Base-by-base conservation (phyloP, 2,888 invertebrate genomes). In the Pogonocherus hispidulus region DNA sequence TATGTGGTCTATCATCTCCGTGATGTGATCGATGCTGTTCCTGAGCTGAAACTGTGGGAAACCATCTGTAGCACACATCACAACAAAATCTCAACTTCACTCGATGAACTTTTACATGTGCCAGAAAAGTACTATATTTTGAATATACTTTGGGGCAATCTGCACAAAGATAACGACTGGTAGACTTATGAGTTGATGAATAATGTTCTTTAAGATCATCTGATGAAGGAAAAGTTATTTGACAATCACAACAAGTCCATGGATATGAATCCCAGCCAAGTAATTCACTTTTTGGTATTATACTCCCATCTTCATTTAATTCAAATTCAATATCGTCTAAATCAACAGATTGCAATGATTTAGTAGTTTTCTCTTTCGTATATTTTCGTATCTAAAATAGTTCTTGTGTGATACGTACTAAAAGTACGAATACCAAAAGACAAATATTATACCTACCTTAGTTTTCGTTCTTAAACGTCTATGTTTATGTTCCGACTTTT, bases 141-240 rank as follows among this genome's bases (percentile, higher is more conserved):
- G 89, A 88, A 72, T 88, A 89, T 11, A 90, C 87, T 75, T 89
- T 89, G 49, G 90, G 89, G 79, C 92, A 92, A 77, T 92, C 90
- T 18, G 90, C 88, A 79, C 92, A 93, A 78, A 88, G 87, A 76
- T 90, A 92, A 4, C 90, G 89, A 0, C 89, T 86, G 70, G 89
- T 88, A 76, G 90, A 90, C 49, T 89, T 89, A 76, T 92, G 92
- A 0, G 89, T 88, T 5, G 86, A 84, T 70, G 88, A 87, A 52
- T 89, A 89, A 79, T 93, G 92, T 1, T 89, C 87, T 63, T 91
- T 84, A 35, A 92, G 82, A 69, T 87, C 86, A 66, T 87, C 86
- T 37, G 87, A 85, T 67, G 86, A 83, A 64, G 84, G 83, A 54
- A 87, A 84, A 49, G 86, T 78, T 46, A 85, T 83, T 67, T 87